These are phyloP conservation scores for Rhopilema esculentum DNA, from an alignment of 30 jellyfish, hydroid and myxozoan species.

Conservation along the genomic window DNA sequence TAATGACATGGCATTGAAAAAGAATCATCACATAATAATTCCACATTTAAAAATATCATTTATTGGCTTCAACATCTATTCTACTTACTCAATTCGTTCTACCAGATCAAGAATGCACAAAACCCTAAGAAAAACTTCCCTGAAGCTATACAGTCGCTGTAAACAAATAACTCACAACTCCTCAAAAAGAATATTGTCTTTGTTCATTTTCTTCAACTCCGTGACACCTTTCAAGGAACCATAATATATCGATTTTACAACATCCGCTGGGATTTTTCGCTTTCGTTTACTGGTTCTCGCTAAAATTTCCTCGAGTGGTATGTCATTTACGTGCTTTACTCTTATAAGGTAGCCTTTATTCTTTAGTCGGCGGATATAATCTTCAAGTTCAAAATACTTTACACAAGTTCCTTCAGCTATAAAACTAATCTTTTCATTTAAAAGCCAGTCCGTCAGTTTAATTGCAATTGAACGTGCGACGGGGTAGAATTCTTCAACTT, in stretches of 20 bases:
- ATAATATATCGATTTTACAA: slow-evolving; percentile 74
- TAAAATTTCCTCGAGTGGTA: slow-evolving; percentile 72
- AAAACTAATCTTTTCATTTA: slow-evolving; percentile 84
- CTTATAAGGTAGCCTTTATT: slow-evolving; percentile 78
- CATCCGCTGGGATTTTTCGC: slow-evolving; percentile 78
- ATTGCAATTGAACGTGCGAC: slow-evolving; percentile 88
- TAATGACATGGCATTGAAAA: too few relatives aligned
- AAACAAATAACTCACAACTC: slow-evolving; percentile 12
- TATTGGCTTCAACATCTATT: too few relatives aligned
- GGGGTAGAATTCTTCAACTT: slow-evolving; percentile 84
- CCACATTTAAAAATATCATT: too few relatives aligned
- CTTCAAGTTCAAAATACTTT: slow-evolving; percentile 82
- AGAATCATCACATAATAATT: too few relatives aligned
- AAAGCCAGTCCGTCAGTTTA: slow-evolving; percentile 93
- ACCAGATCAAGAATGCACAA: background rate
- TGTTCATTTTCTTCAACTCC: slow-evolving; percentile 66
- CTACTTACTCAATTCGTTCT: too few relatives aligned
- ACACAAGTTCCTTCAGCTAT: slow-evolving; percentile 99
- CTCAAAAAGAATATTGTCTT: slow-evolving; percentile 51
- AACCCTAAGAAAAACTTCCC: background rate
- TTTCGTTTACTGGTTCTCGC: slow-evolving; percentile 72
- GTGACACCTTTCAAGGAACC: slow-evolving; percentile 77
- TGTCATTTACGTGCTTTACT: slow-evolving; percentile 65
- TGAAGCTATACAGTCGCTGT: background rate
- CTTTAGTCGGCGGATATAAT: slow-evolving; percentile 83